Conservation (phyloP, 2,797 vertebrate genomes). For the Oreochromis mossambicus region DNA sequence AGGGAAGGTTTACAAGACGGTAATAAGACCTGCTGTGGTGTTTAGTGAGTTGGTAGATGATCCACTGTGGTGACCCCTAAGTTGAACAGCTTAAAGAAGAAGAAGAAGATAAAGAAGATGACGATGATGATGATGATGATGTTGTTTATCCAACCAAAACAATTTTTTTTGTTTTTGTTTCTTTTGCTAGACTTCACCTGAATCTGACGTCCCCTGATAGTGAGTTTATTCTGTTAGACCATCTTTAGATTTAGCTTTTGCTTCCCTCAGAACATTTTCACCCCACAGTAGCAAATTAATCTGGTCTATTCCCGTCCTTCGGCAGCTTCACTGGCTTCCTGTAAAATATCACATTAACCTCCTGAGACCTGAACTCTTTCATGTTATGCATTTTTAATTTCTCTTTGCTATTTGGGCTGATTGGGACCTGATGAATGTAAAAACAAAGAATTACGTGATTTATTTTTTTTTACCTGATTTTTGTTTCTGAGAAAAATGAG, state of each 20-base stretch:
- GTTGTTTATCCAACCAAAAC: not conserved
- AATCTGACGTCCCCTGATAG: not conserved
- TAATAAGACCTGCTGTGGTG: not conserved
- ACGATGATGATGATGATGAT: not conserved
- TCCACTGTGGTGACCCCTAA: not conserved
- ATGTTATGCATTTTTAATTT: too few relatives aligned
- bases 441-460: too few relatives aligned
- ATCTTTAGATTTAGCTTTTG: not conserved
- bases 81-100: not conserved
- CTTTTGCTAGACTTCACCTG: slow-evolving; percentile 16
- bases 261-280: not conserved
- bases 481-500: too few relatives aligned
- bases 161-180: not conserved
- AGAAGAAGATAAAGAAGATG: not conserved
- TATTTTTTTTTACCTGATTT: too few relatives aligned
- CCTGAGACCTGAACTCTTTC: too few relatives aligned
- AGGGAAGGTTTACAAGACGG: not conserved
- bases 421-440: too few relatives aligned
- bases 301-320: not conserved
- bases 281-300: not conserved
- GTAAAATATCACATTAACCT: not conserved
- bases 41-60: not conserved
- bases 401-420: too few relatives aligned
- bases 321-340: not conserved
- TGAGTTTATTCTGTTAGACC: not conserved